These are phyloP conservation scores for Aegithalos caudatus DNA, from an alignment of 2,113 vertebrate species.

Conservation along the genomic window DNA sequence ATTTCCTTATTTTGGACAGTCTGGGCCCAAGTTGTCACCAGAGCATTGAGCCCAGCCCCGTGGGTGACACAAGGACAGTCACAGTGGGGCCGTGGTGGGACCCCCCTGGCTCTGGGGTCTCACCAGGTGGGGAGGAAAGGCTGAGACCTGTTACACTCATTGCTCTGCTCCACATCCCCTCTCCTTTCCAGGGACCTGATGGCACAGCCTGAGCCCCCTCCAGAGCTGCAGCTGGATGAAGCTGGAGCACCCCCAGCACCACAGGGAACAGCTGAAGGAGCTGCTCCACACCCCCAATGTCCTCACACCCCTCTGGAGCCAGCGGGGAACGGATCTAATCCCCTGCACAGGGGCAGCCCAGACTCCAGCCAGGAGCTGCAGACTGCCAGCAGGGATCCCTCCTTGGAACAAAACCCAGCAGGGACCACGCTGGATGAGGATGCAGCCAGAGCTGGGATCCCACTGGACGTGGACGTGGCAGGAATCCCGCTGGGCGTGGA, in stretches of 20 bases:
- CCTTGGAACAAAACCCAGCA: background rate
- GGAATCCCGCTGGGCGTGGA: background rate
- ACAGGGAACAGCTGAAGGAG: background rate
- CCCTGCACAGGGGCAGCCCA: background rate
- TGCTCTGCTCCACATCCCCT: background rate
- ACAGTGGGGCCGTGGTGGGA: accelerated
- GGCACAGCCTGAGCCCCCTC: slow-evolving; percentile 9
- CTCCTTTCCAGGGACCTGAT: slow-evolving; percentile 54
- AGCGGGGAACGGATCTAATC: accelerated
- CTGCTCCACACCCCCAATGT: background rate
- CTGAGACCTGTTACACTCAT: background rate
- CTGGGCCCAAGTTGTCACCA: accelerated
- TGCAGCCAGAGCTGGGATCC: background rate
- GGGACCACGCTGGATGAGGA: background rate
- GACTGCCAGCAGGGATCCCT: background rate
- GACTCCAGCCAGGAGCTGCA: background rate
- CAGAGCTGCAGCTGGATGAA: slow-evolving; percentile 1
- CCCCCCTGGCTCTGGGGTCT: background rate
- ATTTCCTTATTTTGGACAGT: background rate
- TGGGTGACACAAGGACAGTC: background rate
- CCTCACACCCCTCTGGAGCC: accelerated
- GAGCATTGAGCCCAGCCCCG: accelerated
- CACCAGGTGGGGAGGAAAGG: background rate
- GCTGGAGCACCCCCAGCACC: background rate
- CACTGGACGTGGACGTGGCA: accelerated